Evolutionary conservation across 2,888 invertebrate genomes (phyloP).

Genomic region (Lycocerus yunnanus): DNA sequence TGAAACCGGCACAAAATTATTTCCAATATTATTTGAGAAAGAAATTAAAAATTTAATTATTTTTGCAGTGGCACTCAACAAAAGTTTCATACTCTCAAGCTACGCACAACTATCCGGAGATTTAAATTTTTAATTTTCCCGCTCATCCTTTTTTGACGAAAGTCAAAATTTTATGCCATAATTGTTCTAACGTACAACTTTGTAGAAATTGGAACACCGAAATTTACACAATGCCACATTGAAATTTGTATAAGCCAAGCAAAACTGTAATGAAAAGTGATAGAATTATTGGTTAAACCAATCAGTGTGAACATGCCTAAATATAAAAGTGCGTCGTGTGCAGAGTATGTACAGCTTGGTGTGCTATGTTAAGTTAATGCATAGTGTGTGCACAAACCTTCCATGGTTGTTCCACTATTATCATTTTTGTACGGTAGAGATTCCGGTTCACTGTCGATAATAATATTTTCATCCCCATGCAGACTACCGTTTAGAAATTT

Average conservation of each 20-base stretch:
- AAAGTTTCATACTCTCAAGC: too few species aligned
- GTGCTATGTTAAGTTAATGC: background rate
- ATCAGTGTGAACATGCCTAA: background rate
- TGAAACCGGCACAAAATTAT: too few species aligned
- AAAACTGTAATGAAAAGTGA: background rate
- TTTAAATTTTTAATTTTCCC: too few species aligned
- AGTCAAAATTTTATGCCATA: too few species aligned
- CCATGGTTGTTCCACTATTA: background rate
- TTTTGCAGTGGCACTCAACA: too few species aligned
- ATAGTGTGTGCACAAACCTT: background rate
- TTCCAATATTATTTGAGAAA: too few species aligned
- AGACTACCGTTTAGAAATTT: background rate
- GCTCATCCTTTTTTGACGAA: too few species aligned
- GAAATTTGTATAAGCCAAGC: background rate
- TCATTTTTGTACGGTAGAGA: background rate
- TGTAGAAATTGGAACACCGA: background rate
- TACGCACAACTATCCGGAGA: too few species aligned
- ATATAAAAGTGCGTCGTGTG: background rate
- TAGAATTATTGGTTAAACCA: background rate
- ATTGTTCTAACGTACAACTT: background rate
- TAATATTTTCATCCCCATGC: background rate
- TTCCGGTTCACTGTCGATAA: background rate
- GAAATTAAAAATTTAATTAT: too few species aligned
- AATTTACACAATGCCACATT: background rate
- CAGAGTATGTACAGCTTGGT: slow-evolving; percentile 8